Evolutionary conservation across 2,888 invertebrate genomes (phyloP), one percentile per base, ranked within the genome.

Genomic region (Chrysopilus asiliformis): DNA sequence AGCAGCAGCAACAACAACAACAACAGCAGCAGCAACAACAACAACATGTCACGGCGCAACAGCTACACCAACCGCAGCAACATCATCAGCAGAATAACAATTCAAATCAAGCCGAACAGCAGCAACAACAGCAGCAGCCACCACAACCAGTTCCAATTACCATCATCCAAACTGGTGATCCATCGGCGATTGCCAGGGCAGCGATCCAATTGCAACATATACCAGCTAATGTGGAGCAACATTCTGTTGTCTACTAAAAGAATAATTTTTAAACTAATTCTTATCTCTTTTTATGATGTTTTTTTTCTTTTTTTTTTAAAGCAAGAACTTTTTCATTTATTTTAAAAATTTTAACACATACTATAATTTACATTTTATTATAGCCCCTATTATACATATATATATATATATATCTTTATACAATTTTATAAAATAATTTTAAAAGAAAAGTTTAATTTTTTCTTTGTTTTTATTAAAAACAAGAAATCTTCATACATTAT

Each of bases 131-230:
- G 29, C 38, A 38, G 14, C 27, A 36, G 43, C 41, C 53, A 27
- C 57, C 56, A 39, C 56, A 55, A 37, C 49, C 53, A 50, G 58
- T 58, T 50, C 61, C 60, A 34, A 57, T 60, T 38, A 57, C 61
- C 38, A 47, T 60, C 38, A 60, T 60, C 45, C 51, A 52, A 49
- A 25, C 36, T 25, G 50, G 55, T 38, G 60, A 61, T 52, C 57
- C 59, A 7, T 53, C 57, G 43, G 55, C 54, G 31, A 45, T 61
- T 49, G 60, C 60, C 17, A 53, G 60, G n/a, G 60, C 60, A 26
- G 56, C 60, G 39, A 60, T 61, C 53, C 60, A 60, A 47, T 41
- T 62, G 40, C 60, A 61, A 43, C 60, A 60, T 49, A 49, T 61
- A 48, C 60, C 61, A 40, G 50, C 55, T 32, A 60, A 58, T 45